Percentiles rank a stretch among this genome's conserved stretches.
phyloP scores from a whole-genome alignment of 2,888 invertebrate species.

The Aricia artaxerxes region DNA sequence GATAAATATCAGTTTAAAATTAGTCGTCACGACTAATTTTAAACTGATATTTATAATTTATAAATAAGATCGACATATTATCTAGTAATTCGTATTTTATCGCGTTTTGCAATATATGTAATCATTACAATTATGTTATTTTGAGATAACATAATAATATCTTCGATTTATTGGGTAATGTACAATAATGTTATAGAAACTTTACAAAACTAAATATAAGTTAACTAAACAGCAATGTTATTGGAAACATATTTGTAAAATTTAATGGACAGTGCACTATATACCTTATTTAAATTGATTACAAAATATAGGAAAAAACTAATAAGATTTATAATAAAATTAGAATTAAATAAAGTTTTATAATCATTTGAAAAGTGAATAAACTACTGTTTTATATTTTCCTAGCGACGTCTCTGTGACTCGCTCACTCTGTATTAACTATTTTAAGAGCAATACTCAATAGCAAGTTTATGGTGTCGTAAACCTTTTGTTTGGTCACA shows the following conservation, averaged over 20 bases:
- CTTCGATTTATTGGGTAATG: no score
- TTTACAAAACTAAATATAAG: no score
- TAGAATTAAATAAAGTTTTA: background rate
- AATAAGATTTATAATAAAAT: no score
- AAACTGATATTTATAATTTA: background rate
- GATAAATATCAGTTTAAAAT: no score
- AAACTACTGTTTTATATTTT: background rate
- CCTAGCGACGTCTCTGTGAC: background rate
- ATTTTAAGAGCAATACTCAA: conserved; percentile 14
- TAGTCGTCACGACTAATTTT: background rate
- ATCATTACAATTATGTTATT: background rate
- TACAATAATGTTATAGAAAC: no score
- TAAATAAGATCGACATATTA: background rate
- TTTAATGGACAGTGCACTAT: no score
- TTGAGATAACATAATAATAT: no score
- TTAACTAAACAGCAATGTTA: no score
- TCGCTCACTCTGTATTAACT: conserved; percentile 11
- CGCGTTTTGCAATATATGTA: background rate
- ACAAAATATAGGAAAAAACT: no score
- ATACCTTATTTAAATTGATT: no score
- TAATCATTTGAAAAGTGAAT: background rate
- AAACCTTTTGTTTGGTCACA: conserved; percentile 25
- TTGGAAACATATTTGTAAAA: no score
- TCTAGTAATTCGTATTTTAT: background rate
- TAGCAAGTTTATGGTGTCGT: conserved; percentile 9